These are phyloP conservation scores for Protosalanx chinensis DNA, from an alignment of 2,797 vertebrate species.

Conservation along the genomic window DNA sequence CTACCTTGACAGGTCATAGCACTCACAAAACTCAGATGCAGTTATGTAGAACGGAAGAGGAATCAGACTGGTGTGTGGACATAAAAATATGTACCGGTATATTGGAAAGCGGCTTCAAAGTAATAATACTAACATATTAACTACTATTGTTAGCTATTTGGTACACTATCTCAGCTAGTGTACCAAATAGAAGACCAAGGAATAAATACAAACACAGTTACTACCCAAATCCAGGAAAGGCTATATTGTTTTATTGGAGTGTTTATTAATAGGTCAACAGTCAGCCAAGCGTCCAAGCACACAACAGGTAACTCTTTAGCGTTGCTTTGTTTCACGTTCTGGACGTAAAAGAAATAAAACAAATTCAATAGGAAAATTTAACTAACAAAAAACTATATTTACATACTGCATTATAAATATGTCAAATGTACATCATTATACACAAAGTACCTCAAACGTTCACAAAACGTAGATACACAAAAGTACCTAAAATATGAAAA, in stretches of 20 bases:
- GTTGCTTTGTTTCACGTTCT: slow-evolving; percentile 70
- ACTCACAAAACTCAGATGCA: neutral
- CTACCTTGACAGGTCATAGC: neutral
- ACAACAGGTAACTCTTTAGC: slow-evolving; percentile 77
- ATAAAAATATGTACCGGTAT: neutral
- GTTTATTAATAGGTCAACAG: slow-evolving; percentile 80
- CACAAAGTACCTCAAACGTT: slow-evolving; percentile 77
- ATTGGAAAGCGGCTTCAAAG: slow-evolving; percentile 2
- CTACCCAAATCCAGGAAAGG: slow-evolving; percentile 67
- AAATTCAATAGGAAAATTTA: slow-evolving; percentile 62
- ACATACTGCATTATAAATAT: slow-evolving; percentile 89
- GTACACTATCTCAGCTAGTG: no score
- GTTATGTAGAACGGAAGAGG: neutral
- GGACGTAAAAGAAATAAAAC: slow-evolving; percentile 57
- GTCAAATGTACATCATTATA: slow-evolving; percentile 88
- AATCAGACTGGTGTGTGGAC: neutral
- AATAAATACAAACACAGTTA: slow-evolving; percentile 20
- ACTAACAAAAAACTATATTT: slow-evolving; percentile 75
- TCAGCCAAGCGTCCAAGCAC: slow-evolving; percentile 81
- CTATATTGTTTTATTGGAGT: slow-evolving; percentile 80
- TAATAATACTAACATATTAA: neutral
- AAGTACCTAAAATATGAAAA: slow-evolving; percentile 71
- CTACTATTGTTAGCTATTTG: no score
- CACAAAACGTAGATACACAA: slow-evolving; percentile 55
- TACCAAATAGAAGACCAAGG: slow-evolving; percentile 27